Percentiles rank a stretch among this genome's conserved stretches.
Conservation (phyloP, 1,140 invertebrate species). For the Linepithema humile region DNA sequence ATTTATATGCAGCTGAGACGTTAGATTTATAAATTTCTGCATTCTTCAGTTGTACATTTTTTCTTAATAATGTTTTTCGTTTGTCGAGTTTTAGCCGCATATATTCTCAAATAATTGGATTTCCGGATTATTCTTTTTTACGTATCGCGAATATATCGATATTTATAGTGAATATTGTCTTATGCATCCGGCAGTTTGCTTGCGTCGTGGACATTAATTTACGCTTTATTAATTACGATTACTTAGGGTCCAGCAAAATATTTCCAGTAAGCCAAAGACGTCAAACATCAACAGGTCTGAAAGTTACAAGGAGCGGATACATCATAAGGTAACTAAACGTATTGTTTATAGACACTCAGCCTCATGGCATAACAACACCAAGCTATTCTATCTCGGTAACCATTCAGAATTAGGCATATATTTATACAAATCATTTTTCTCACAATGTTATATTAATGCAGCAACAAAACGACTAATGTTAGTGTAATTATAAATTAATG, state of each 20-base stretch:
- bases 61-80: not conserved
- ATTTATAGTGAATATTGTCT: conserved; percentile 3
- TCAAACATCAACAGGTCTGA: conserved; percentile 87
- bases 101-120: not conserved
- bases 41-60: not conserved
- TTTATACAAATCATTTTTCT: not conserved
- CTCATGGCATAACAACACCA: not conserved
- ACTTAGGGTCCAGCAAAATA: conserved; percentile 83
- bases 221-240: conserved; percentile 66
- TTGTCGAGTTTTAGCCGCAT: not conserved
- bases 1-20: not conserved
- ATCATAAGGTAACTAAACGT: conserved; percentile 84
- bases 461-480: too few species aligned
- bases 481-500: too few species aligned
- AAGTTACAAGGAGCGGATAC: conserved; percentile 87
- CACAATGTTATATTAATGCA: too few species aligned
- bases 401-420: not conserved
- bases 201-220: conserved; percentile 67
- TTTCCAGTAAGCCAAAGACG: conserved; percentile 84
- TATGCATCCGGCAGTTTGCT: conserved; percentile 13
- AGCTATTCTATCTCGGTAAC: not conserved
- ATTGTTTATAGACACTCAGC: conserved; percentile 36
- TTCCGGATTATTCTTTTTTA: not conserved
- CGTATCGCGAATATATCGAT: not conserved
- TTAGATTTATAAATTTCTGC: not conserved